Evolutionary conservation across 1,140 invertebrate genomes (phyloP).

Genomic region (Lethrus apterus): DNA sequence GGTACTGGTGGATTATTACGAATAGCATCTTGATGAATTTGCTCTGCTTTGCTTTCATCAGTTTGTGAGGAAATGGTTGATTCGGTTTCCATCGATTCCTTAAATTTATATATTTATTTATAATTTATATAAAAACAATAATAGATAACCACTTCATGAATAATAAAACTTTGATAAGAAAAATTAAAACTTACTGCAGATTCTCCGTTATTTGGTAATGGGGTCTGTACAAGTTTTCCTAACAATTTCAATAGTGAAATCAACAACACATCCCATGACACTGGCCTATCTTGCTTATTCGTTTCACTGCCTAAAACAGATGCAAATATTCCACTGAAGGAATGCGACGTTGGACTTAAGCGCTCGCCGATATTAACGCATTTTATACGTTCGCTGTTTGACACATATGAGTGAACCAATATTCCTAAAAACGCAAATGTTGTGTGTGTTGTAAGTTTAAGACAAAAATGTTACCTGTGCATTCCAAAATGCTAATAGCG

Average conservation of each 20-base stretch:
- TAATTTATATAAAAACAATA: background rate
- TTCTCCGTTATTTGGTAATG: slow-evolving; percentile 44
- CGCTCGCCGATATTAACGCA: slow-evolving; percentile 43
- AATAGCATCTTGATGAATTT: slow-evolving; percentile 46
- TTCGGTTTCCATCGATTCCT: slow-evolving; percentile 37
- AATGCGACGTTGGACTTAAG: slow-evolving; percentile 40
- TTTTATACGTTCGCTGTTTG: slow-evolving; percentile 51
- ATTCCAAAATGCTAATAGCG: slow-evolving; percentile 66
- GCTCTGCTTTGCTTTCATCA: slow-evolving; percentile 71
- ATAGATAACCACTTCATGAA: background rate
- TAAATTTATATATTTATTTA: slow-evolving; percentile 23
- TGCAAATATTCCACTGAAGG: slow-evolving; percentile 60
- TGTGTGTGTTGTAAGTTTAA: background rate
- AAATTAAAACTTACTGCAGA: slow-evolving; percentile 17
- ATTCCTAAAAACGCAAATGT: slow-evolving; percentile 37
- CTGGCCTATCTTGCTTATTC: slow-evolving; percentile 48
- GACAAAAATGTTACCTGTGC: slow-evolving; percentile 48
- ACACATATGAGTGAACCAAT: slow-evolving; percentile 52
- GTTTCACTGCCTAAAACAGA: slow-evolving; percentile 56
- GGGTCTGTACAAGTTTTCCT: slow-evolving; percentile 61
- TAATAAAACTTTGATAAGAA: background rate
- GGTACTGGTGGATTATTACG: slow-evolving; percentile 41
- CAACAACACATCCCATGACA: slow-evolving; percentile 59
- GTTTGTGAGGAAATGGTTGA: slow-evolving; percentile 51
- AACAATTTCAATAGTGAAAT: slow-evolving; percentile 59